Conservation (phyloP, 2,113 vertebrate species). For the Otis tarda region DNA sequence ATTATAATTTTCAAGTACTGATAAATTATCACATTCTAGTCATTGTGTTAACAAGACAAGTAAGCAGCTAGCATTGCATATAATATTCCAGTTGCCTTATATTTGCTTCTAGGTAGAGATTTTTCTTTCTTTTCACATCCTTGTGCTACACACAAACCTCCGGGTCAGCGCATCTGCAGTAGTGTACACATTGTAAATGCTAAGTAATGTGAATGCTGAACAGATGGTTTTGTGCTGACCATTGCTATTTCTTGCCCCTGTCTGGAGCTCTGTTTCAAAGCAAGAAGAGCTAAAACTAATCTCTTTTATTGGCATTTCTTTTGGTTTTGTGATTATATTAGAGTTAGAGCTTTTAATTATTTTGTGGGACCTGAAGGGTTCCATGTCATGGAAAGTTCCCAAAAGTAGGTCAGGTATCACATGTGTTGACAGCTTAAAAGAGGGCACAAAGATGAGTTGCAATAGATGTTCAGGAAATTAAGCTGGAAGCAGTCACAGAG, state of each 20-base stretch:
- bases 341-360: neutral
- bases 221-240: slow-evolving; percentile 7
- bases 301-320: neutral
- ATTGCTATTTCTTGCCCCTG: slow-evolving; percentile 11
- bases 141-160: neutral
- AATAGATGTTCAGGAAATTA: neutral
- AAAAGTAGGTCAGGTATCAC: neutral
- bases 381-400: neutral
- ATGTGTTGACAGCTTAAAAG: neutral
- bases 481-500: neutral
- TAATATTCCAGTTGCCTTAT: neutral
- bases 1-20: neutral
- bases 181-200: neutral
- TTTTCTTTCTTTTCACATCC: neutral
- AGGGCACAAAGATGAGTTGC: neutral
- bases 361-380: neutral
- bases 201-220: slow-evolving; percentile 12
- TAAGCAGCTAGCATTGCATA: neutral
- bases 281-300: neutral
- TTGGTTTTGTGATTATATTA: neutral
- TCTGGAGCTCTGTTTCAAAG: neutral
- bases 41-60: neutral
- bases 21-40: neutral
- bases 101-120: neutral
- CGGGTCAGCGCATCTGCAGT: slow-evolving; percentile 19